These are phyloP conservation scores for Lycaon pictus DNA, from an alignment of 2,113 vertebrate genomes.

Conservation along the genomic window DNA sequence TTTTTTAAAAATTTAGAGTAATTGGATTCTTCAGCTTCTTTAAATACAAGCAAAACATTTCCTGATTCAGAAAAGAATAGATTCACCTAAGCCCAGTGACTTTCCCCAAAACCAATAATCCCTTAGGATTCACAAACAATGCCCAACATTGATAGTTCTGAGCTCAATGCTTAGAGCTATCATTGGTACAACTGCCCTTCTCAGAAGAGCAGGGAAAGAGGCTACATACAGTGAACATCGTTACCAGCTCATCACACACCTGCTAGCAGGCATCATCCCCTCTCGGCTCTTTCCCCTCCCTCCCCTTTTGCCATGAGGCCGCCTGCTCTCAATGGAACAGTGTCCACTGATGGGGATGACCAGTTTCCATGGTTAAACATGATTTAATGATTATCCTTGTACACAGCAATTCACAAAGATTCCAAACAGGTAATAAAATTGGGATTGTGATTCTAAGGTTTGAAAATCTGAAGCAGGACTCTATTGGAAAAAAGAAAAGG, in stretches of 20 bases:
- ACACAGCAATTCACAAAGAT: not conserved
- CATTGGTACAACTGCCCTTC: not conserved
- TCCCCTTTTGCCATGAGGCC: not conserved
- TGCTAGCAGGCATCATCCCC: no score
- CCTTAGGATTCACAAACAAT: not conserved
- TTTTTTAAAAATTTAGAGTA: not conserved
- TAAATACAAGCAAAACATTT: constrained; percentile 23
- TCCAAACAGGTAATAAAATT: not conserved
- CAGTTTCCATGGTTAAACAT: not conserved
- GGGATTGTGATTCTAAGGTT: constrained; percentile 37
- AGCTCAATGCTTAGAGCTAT: not conserved
- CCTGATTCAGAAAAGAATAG: not conserved
- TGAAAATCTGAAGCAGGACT: constrained; percentile 15
- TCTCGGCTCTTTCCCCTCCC: fast-evolving
- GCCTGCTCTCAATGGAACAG: not conserved
- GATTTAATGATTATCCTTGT: not conserved
- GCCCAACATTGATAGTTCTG: not conserved
- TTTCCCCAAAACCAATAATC: not conserved
- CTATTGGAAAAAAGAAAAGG: not conserved
- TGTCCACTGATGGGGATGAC: not conserved
- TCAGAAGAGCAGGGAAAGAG: not conserved
- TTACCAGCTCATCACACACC: no score
- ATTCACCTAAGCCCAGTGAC: not conserved
- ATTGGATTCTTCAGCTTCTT: not conserved
- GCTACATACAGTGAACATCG: fast-evolving